A percentile compares a stretch with the other conserved stretches of the same genome.
Evolutionary conservation across 2,113 vertebrate genomes (phyloP).

Genomic region (Gallinago media): DNA sequence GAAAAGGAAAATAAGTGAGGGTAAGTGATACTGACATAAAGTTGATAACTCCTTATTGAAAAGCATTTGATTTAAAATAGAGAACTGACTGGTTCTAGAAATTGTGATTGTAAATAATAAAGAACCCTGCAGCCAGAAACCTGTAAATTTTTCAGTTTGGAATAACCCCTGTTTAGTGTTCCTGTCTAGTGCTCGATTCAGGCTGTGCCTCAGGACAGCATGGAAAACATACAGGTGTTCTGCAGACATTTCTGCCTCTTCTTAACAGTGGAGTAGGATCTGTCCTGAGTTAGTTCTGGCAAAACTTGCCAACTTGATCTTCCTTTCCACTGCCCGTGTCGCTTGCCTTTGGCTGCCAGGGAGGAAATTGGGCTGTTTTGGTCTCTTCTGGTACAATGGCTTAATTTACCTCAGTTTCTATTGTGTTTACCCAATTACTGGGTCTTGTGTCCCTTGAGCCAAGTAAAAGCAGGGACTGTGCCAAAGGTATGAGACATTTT

Average conservation of each 20-base stretch:
- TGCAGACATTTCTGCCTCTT: neutral
- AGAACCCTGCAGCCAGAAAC: neutral
- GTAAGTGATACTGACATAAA: neutral
- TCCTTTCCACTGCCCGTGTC: neutral
- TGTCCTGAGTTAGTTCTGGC: neutral
- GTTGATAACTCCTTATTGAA: neutral
- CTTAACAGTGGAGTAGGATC: neutral
- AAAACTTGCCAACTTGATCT: neutral
- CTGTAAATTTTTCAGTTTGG: neutral
- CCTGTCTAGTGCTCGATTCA: neutral
- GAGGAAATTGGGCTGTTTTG: constrained; percentile 38
- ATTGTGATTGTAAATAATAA: neutral
- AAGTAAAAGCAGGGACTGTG: neutral
- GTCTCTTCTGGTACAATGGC: constrained; percentile 35
- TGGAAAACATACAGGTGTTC: fast-evolving
- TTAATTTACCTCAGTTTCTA: constrained; percentile 27
- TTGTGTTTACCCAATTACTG: constrained; percentile 32
- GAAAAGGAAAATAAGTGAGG: neutral
- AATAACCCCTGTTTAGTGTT: neutral
- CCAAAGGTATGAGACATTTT: neutral
- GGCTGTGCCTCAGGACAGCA: neutral
- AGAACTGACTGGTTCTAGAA: neutral
- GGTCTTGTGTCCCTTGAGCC: neutral
- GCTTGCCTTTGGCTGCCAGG: neutral
- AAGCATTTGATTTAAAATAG: neutral